Conservation (phyloP, 2,797 vertebrate species). For the Lacerta agilis region DNA sequence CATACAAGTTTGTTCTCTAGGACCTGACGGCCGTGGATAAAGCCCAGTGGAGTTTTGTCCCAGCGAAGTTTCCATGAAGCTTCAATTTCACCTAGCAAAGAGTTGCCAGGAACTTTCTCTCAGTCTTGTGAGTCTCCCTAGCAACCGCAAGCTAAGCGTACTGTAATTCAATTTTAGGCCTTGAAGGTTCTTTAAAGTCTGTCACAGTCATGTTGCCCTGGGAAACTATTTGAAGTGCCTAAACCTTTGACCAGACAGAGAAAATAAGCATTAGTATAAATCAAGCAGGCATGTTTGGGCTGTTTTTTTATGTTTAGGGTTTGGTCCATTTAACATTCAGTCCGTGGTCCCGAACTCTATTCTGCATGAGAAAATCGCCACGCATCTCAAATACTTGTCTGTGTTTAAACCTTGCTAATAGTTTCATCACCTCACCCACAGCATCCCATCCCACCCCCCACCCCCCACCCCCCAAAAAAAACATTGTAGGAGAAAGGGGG, state of each 20-base stretch:
- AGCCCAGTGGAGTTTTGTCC: slow-evolving; percentile 69
- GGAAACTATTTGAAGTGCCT: slow-evolving; percentile 69
- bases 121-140: slow-evolving; percentile 79
- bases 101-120: slow-evolving; percentile 76
- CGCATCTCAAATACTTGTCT: slow-evolving; percentile 75
- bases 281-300: slow-evolving; percentile 76
- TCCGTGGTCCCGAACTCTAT: slow-evolving; percentile 62
- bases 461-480: not conserved
- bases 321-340: slow-evolving; percentile 76
- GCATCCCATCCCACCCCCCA: slow-evolving; percentile 24
- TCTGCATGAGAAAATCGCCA: slow-evolving; percentile 70
- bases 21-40: slow-evolving; percentile 61
- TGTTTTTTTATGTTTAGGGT: slow-evolving; percentile 66
- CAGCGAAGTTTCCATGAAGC: slow-evolving; percentile 68
- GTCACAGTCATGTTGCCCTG: slow-evolving; percentile 72
- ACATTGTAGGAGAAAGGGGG: slow-evolving; percentile 68
- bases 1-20: slow-evolving; percentile 68
- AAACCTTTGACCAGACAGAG: slow-evolving; percentile 78
- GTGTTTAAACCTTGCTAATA: slow-evolving; percentile 58
- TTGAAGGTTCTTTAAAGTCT: slow-evolving; percentile 76
- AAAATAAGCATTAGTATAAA: slow-evolving; percentile 78
- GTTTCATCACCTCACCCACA: not conserved
- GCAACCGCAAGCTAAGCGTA: slow-evolving; percentile 79
- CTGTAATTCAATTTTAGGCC: slow-evolving; percentile 83
- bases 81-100: slow-evolving; percentile 78